phyloP scores from a whole-genome alignment of 2,797 vertebrate genomes.

The Microctenopoma stevenorrisi region DNA sequence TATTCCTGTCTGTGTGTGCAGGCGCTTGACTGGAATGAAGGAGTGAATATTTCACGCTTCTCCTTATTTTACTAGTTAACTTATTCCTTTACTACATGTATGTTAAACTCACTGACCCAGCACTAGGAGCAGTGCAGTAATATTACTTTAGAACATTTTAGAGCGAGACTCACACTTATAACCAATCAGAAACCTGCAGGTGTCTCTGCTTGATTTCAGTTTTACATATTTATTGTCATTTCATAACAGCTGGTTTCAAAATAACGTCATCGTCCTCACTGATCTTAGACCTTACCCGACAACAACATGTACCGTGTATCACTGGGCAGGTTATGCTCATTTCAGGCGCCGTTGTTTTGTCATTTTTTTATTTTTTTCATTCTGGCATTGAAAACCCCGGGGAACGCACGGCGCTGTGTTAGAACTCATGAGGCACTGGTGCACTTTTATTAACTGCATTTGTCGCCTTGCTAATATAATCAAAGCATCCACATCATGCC shows the following conservation, averaged over 20 bases:
- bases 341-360: conserved; percentile 28
- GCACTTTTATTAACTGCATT: conserved; percentile 63
- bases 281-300: not conserved
- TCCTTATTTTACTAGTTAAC: too few species aligned
- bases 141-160: too few species aligned
- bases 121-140: too few species aligned
- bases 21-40: too few species aligned
- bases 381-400: conserved; percentile 28
- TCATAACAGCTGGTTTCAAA: not conserved
- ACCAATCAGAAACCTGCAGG: too few species aligned
- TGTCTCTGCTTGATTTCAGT: too few species aligned
- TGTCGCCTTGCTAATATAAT: conserved; percentile 70
- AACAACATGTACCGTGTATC: not conserved
- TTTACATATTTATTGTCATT: too few species aligned
- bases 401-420: conserved; percentile 17
- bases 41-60: too few species aligned
- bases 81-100: too few species aligned
- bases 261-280: not conserved
- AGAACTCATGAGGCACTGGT: conserved; percentile 48
- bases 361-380: conserved; percentile 14
- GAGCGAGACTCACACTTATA: too few species aligned
- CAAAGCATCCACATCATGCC: conserved; percentile 65
- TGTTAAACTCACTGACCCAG: too few species aligned
- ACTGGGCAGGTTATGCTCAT: conserved; percentile 5
- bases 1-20: too few species aligned